Percentiles rank a stretch among this genome's conserved stretches.
Evolutionary conservation across 2,888 invertebrate genomes (phyloP).

Genomic region (Crocallis elinguaria): DNA sequence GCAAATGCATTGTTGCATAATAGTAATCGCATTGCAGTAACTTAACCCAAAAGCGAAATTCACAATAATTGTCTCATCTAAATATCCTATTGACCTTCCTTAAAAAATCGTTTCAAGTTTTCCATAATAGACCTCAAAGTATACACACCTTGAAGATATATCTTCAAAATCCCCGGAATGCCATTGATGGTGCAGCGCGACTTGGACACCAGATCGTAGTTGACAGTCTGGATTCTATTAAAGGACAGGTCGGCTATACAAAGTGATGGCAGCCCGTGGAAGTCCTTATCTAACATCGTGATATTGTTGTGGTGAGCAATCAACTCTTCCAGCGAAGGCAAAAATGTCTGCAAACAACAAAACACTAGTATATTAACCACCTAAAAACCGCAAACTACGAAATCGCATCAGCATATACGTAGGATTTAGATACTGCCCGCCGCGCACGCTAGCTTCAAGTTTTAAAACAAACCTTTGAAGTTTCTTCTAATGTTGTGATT

Average conservation of each 20-base stretch:
- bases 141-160: slow-evolving; percentile 90
- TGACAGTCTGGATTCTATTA: slow-evolving; percentile 90
- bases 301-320: slow-evolving; percentile 91
- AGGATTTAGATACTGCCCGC: slow-evolving; percentile 38
- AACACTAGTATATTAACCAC: background rate
- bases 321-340: slow-evolving; percentile 90
- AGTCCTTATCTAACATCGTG: slow-evolving; percentile 90
- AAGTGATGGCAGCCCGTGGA: slow-evolving; percentile 92
- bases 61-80: too few species aligned
- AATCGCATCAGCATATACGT: slow-evolving; percentile 9
- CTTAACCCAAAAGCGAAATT: too few species aligned
- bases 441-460: slow-evolving; percentile 28
- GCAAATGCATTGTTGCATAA: too few species aligned
- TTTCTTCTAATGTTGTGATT: slow-evolving; percentile 90
- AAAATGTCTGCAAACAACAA: slow-evolving; percentile 87
- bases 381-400: background rate
- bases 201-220: slow-evolving; percentile 90
- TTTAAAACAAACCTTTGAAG: slow-evolving; percentile 88
- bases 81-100: too few species aligned
- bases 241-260: slow-evolving; percentile 92
- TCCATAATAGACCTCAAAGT: slow-evolving; percentile 49
- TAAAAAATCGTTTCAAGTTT: too few species aligned
- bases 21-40: too few species aligned
- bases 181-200: slow-evolving; percentile 92
- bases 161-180: slow-evolving; percentile 90